Base-by-base conservation (phyloP, 2,888 invertebrate genomes). In the Hoplodrina blanda region DNA sequence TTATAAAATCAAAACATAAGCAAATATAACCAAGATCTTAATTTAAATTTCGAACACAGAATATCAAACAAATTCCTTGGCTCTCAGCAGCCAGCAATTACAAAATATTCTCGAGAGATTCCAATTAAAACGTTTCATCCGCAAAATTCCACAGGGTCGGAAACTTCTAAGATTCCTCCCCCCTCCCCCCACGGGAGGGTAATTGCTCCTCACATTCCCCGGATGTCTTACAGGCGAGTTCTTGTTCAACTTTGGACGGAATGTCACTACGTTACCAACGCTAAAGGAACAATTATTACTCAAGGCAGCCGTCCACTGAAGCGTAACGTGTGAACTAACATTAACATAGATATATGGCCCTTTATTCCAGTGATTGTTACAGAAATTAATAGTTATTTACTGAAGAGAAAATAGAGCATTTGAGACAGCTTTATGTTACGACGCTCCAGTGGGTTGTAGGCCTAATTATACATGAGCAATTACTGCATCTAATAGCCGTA, bases 91-190 rank as follows among this genome's bases (percentile, higher is more conserved):
- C 88, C 88, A 87, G 91, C 92, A 95, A 93, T 95, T 94, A 94
- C 94, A 93, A 93, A 95, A 94, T 94, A 93, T 94, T 92, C 94
- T 87, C 90, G 87, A 88, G 90, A 89, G 92, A 92, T 93, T 93
- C 94, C 93, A 95, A 96, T 95, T 96, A 95, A 95, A 95, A 92
- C 95, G 92, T 91, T 94, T 86, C 93, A 94, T 93, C 94, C 95
- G 91, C 94, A 93, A 93, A 93, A 95, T 95, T 93, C 95, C 94
- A 85, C 88, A 85, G 92, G 91, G 91, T 89, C 89, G 90, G 90
- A 91, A 94, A 94, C 90, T 94, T 95, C 90, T 86, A 87, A 89
- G 89, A 91, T 89, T 91, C 90, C 90, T 82, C 85, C 85, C 81
- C 69, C 82, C 78, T 67, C 78, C 85, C 82, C 76, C 82, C 80